A percentile compares a stretch with the other conserved stretches of the same genome.
Evolutionary conservation across 2,797 vertebrate genomes (phyloP).

Genomic region (Sylvia borin): DNA sequence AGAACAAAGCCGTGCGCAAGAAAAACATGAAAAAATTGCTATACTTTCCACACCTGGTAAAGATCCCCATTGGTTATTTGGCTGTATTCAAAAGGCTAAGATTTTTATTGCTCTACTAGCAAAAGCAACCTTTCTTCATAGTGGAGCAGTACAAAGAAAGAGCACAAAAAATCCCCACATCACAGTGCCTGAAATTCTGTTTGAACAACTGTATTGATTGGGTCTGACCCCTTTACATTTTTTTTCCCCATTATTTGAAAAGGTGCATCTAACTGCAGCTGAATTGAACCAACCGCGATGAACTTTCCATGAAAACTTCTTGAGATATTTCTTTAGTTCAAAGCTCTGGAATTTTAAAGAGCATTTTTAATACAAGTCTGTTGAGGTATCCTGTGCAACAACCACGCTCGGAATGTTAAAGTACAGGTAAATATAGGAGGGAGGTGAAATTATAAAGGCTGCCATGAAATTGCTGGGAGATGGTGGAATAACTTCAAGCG

Average conservation of each 20-base stretch:
- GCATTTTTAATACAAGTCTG: constrained; percentile 92
- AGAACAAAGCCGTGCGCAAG: constrained; percentile 63
- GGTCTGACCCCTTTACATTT: constrained; percentile 87
- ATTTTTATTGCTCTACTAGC: constrained; percentile 75
- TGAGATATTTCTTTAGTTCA: constrained; percentile 90
- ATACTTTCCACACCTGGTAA: constrained; percentile 48
- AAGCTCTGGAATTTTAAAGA: constrained; percentile 92
- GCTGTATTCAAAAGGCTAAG: constrained; percentile 75
- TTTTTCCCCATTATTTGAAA: constrained; percentile 89
- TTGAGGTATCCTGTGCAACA: constrained; percentile 79
- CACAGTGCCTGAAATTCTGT: constrained; percentile 90
- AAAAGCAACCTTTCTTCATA: constrained; percentile 83
- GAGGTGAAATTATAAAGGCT: constrained; percentile 36
- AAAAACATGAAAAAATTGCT: constrained; percentile 58
- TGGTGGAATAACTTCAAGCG: neutral
- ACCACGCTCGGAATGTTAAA: constrained; percentile 74
- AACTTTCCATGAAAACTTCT: constrained; percentile 90
- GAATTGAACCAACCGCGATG: constrained; percentile 85
- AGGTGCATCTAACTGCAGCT: constrained; percentile 85
- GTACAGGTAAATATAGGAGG: constrained; percentile 67
- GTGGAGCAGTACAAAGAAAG: constrained; percentile 87
- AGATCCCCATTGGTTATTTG: constrained; percentile 64
- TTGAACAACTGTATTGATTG: constrained; percentile 95
- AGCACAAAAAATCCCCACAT: constrained; percentile 88
- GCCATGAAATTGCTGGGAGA: neutral